phyloP scores from a whole-genome alignment of 1,140 invertebrate species.

The Panagrolaimus sp. region DNA sequence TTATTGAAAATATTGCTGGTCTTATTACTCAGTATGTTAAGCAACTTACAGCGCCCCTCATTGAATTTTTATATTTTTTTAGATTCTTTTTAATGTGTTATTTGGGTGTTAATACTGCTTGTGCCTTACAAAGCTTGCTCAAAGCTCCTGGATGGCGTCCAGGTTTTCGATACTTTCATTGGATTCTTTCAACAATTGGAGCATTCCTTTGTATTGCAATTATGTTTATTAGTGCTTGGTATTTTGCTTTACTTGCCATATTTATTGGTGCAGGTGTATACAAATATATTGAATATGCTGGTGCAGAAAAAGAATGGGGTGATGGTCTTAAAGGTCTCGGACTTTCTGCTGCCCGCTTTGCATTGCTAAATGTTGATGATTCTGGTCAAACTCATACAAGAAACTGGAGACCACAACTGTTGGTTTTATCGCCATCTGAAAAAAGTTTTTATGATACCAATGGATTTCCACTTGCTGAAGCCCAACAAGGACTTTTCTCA shows the following conservation, averaged over 20 bases:
- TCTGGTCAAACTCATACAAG: slow-evolving; percentile 88
- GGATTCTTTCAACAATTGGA: slow-evolving; percentile 85
- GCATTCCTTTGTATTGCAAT: slow-evolving; percentile 86
- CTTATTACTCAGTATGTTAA: slow-evolving; percentile 64
- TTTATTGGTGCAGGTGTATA: slow-evolving; percentile 74
- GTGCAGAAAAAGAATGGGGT: slow-evolving; percentile 99
- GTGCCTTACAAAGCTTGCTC: slow-evolving; percentile 84
- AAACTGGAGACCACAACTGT: slow-evolving; percentile 75
- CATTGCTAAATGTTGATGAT: slow-evolving; percentile 83
- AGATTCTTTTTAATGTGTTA: slow-evolving; percentile 99
- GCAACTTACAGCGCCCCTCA: too few species aligned
- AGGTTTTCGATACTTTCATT: slow-evolving; percentile 95
- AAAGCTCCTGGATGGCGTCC: slow-evolving; percentile 96
- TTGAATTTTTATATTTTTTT: slow-evolving; percentile 17
- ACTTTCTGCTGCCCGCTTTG: slow-evolving; percentile 87
- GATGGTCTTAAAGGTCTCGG: slow-evolving; percentile 95
- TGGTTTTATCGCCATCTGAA: slow-evolving; percentile 45
- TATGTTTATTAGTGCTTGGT: slow-evolving; percentile 99
- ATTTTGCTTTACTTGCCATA: slow-evolving; percentile 90
- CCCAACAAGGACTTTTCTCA: slow-evolving; percentile 22
- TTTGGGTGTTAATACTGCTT: slow-evolving; percentile 96
- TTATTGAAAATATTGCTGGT: slow-evolving; percentile 62
- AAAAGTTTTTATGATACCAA: neutral
- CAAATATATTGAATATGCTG: slow-evolving; percentile 86
- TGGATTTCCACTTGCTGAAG: neutral